Conservation (phyloP, 2,797 vertebrate genomes). For the Molossus molossus region DNA sequence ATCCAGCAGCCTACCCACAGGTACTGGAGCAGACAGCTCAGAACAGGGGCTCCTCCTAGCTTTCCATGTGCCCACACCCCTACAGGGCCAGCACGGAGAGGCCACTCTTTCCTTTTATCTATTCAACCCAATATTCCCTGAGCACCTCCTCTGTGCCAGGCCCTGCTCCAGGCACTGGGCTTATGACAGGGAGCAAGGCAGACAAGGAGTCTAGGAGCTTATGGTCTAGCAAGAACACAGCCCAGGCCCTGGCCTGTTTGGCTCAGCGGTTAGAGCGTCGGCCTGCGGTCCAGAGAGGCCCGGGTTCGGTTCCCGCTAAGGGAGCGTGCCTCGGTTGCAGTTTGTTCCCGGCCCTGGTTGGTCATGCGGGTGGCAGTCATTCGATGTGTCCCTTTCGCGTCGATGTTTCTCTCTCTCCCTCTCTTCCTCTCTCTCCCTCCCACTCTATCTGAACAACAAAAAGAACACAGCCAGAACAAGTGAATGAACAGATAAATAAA, state of each 20-base stretch:
- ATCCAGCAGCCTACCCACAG: background rate
- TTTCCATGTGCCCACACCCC: background rate
- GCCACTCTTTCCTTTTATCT: background rate
- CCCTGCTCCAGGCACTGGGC: background rate
- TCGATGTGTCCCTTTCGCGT: too few relatives aligned
- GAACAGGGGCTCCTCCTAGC: background rate
- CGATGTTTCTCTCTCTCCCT: too few relatives aligned
- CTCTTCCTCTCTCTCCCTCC: too few relatives aligned
- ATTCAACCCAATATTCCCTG: background rate
- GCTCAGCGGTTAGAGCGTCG: too few relatives aligned
- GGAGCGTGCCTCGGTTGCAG: too few relatives aligned
- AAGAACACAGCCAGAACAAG: background rate
- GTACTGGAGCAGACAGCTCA: background rate
- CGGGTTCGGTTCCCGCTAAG: too few relatives aligned
- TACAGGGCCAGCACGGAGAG: accelerated
- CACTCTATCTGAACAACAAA: too few relatives aligned
- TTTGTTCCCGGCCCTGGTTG: too few relatives aligned
- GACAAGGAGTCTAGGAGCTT: background rate
- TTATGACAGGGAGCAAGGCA: background rate
- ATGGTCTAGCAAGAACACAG: background rate
- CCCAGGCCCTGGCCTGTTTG: too few relatives aligned
- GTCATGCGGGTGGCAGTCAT: too few relatives aligned
- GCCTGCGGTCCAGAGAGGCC: too few relatives aligned
- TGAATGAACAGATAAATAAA: background rate
- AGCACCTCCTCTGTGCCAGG: background rate